Evolutionary conservation across 53 echinoderm and acorn worm genomes (phyloP), one percentile per base, ranked within the genome.

Genomic region (Mesocentrotus franciscanus): DNA sequence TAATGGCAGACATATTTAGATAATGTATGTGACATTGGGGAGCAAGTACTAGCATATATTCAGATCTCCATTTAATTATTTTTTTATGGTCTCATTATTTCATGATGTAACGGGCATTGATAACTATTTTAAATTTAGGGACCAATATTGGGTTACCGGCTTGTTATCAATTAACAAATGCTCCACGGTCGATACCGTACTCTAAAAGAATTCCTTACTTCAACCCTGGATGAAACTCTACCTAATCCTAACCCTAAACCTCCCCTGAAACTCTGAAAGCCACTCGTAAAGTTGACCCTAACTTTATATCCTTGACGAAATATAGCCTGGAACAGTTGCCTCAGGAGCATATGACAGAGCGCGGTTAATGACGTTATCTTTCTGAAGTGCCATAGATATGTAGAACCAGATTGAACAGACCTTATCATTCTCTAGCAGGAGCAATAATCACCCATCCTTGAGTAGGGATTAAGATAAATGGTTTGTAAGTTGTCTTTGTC

Each of bases 401-500:
- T 75, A 76, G 76, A 33, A 13, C 30, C 14, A 12, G 33, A 29
- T 76, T 33, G 10, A 76, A 76, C 33, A 18, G 9, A 42, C 42
- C 57, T 87, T 87, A 58, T 87, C 87, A 57, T 84, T 84, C 84
- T 84, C 9, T 32, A 62, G 18, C 12, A 49, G 84, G 0, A 36
- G 17, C 36, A 8, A 39, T 57, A 87, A 87, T 87, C 59, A 58
- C 87, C 49, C 4, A 56, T 87, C 87, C 58, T 14, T 18, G 58
- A 87, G 87, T 87, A 59, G 58, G 29, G 58, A 87, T 87, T 87
- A 57, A 87, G 87, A 87, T 87, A 87, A 87, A 14, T 1, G 27
- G 24, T 55, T 85, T 85, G 18, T 58, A 87, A 87, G 34, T 58
- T 87, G 59, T 87, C 87, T 12, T 58, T 26, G 26, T 57, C 87